phyloP scores from a whole-genome alignment of 2,113 vertebrate species.

The Hiodon tergisus region DNA sequence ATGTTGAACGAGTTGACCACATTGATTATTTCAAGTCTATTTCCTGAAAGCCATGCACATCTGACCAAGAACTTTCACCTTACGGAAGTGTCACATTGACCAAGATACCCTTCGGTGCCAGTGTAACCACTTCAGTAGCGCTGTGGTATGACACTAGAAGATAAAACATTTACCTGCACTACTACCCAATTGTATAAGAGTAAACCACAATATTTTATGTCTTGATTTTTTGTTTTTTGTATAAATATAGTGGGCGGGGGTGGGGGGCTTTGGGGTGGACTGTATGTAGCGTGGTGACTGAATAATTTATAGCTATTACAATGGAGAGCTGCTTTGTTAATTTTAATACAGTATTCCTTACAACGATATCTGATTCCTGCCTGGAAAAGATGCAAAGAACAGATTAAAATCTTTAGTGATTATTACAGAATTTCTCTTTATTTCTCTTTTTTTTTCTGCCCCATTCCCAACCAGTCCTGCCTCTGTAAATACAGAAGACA shows the following conservation, averaged over 20 bases:
- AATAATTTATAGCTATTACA: background rate
- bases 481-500: slow-evolving; percentile 55
- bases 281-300: background rate
- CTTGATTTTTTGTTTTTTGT: background rate
- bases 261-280: background rate
- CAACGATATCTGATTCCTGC: too few relatives aligned
- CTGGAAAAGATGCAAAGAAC: slow-evolving; percentile 22
- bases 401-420: slow-evolving; percentile 48
- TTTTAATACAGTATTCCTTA: too few relatives aligned
- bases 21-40: background rate
- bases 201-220: background rate
- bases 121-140: too few relatives aligned
- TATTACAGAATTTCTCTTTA: slow-evolving; percentile 57
- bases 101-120: too few relatives aligned
- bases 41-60: background rate
- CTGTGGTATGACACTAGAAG: too few relatives aligned
- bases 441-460: slow-evolving; percentile 34
- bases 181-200: background rate
- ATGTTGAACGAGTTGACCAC: background rate
- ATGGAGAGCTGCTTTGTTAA: background rate
- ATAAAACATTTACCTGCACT: background rate
- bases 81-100: too few relatives aligned
- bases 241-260: background rate
- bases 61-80: background rate
- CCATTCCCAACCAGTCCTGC: slow-evolving; percentile 35